These are phyloP conservation scores for Eolophus roseicapilla DNA, from an alignment of 2,113 vertebrate species.

Conservation along the genomic window DNA sequence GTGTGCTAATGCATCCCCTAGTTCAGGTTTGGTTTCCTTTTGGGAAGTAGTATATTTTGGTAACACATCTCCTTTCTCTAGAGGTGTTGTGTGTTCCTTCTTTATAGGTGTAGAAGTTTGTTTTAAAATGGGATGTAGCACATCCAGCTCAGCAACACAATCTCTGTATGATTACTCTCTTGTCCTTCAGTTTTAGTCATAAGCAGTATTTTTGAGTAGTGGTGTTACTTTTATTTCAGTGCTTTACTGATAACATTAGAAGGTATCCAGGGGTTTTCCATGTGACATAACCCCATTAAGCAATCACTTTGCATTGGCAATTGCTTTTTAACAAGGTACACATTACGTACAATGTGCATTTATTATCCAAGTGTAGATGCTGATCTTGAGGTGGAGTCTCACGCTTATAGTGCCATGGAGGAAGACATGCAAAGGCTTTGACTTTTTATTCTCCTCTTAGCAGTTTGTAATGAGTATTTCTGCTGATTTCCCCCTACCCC, in stretches of 20 bases:
- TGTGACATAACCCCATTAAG: neutral
- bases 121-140: neutral
- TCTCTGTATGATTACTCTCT: neutral
- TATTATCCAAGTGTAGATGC: neutral
- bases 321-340: accelerated
- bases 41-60: neutral
- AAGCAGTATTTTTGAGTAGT: neutral
- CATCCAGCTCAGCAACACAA: accelerated
- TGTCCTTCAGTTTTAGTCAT: neutral
- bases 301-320: neutral
- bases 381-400: neutral
- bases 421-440: neutral
- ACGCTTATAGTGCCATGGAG: accelerated
- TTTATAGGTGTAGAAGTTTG: neutral
- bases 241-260: neutral
- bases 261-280: neutral
- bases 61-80: neutral
- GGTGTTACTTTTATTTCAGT: neutral
- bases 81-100: neutral
- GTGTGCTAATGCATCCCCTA: neutral
- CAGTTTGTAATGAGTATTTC: neutral
- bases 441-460: neutral
- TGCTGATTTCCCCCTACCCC: neutral
- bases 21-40: neutral
- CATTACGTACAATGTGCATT: accelerated